These are phyloP conservation scores for Danio jaintianensis DNA, from an alignment of 2,797 vertebrate species.

Conservation along the genomic window DNA sequence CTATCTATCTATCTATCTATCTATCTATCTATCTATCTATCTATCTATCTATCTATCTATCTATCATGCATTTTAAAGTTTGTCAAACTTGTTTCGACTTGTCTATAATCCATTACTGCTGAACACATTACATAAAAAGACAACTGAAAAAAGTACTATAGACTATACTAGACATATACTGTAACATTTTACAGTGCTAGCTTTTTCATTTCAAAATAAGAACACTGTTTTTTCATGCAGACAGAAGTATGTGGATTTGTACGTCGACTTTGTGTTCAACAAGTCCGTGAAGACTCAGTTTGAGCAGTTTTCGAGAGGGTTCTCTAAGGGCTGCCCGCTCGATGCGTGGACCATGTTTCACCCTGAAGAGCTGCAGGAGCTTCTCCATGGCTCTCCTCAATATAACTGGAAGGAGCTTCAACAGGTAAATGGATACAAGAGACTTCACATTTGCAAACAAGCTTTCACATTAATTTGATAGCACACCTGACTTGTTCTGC, in stretches of 20 bases:
- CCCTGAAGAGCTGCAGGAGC: slow-evolving; percentile 68
- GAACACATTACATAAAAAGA: no score
- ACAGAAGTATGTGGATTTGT: slow-evolving; percentile 75
- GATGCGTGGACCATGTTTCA: slow-evolving; percentile 63
- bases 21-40: background rate
- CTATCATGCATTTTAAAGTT: background rate
- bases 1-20: background rate
- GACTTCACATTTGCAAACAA: background rate
- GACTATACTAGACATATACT: no score
- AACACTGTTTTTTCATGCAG: slow-evolving; percentile 62
- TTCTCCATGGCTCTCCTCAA: slow-evolving; percentile 63
- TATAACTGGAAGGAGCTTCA: slow-evolving; percentile 71
- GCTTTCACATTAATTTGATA: background rate
- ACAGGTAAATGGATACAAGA: slow-evolving; percentile 64
- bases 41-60: background rate
- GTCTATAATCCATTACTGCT: no score
- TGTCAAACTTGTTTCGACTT: background rate
- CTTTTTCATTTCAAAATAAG: background rate
- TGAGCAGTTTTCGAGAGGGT: slow-evolving; percentile 42
- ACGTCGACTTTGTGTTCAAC: slow-evolving; percentile 72
- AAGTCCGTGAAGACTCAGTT: slow-evolving; percentile 56
- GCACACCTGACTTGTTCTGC: background rate
- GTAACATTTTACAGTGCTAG: no score
- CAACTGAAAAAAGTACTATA: no score
- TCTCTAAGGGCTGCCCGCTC: slow-evolving; percentile 27